Evolutionary conservation across 2,113 vertebrate species (phyloP).

Genomic region (Rhabdomys dilectus): DNA sequence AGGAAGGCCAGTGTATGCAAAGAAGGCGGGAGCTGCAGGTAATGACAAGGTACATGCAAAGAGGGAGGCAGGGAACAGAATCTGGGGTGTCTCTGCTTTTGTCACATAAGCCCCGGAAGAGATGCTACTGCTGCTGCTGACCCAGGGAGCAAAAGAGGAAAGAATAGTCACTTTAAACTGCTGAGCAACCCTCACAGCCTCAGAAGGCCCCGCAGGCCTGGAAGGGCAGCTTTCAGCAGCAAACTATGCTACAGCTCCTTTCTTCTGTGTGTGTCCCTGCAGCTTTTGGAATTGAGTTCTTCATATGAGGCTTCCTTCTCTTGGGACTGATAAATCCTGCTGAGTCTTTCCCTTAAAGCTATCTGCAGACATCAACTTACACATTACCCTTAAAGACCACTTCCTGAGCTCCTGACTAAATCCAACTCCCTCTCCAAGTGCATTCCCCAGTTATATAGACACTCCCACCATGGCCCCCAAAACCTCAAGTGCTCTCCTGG

Average conservation of each 20-base stretch:
- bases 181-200: background rate
- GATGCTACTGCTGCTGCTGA: no score
- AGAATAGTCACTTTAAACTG: background rate
- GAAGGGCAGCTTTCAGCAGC: no score
- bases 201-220: background rate
- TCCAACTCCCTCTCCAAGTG: no score
- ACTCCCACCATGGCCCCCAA: background rate
- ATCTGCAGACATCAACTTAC: background rate
- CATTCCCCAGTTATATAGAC: no score
- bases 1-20: background rate
- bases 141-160: background rate
- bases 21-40: background rate
- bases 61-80: background rate
- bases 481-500: background rate
- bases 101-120: background rate
- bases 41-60: background rate
- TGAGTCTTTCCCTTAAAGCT: background rate
- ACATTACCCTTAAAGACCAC: background rate
- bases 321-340: background rate
- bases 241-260: rapidly evolving
- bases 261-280: background rate
- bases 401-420: background rate
- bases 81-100: background rate
- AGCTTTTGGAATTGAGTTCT: background rate
- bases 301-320: background rate